Evolutionary conservation across 2,113 vertebrate genomes (phyloP), one percentile per base, ranked within the genome.

Genomic region (Xiphophorus maculatus): DNA sequence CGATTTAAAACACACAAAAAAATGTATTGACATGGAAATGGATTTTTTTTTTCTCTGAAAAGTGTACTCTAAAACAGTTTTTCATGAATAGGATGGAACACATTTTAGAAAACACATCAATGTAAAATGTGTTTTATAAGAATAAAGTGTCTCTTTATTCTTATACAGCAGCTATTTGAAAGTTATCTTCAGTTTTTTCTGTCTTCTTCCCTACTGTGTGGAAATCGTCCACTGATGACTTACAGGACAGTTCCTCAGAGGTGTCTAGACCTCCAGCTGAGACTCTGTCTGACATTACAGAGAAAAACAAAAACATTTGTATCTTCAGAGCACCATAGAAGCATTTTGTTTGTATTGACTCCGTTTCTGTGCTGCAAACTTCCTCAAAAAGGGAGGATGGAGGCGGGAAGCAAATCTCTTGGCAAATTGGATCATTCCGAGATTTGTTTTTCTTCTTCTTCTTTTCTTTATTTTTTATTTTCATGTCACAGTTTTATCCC

Each of bases 361-460:
- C 60, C 19, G 65, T n/a, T 54, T 29, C 33, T 54, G 1, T 48
- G 44, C 27, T 5, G 9, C n/a, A 30, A 28, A 29, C 44, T 19
- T 30, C 15, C 27, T 9, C 14, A 42, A 63, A 42, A 63, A 40
- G 2, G 0, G 37, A n/a, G 33, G 27, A 3, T 27, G 68, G 15
- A 42, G 69, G 42, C 65, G 33, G 15, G n/a, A 10, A 32, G 35
- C 48, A 84, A 82, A 78, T 80, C 61, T 37, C 35, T 66, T 42
- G 22, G 40, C 69, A 54, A 62, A 80, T 73, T 35, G 44, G 48
- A 77, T 73, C 33, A 78, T 37, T 61, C 15, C 0, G 17, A 29
- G 12, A 4, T 74, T 62, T 37, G 11, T 35, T 28, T 42, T 42
- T 32, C 32, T 32, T 32, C 35, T 35, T 35, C 7, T 33, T 33